Evolutionary conservation across 2,797 vertebrate genomes (phyloP).

Genomic region (Nannoperca australis): DNA sequence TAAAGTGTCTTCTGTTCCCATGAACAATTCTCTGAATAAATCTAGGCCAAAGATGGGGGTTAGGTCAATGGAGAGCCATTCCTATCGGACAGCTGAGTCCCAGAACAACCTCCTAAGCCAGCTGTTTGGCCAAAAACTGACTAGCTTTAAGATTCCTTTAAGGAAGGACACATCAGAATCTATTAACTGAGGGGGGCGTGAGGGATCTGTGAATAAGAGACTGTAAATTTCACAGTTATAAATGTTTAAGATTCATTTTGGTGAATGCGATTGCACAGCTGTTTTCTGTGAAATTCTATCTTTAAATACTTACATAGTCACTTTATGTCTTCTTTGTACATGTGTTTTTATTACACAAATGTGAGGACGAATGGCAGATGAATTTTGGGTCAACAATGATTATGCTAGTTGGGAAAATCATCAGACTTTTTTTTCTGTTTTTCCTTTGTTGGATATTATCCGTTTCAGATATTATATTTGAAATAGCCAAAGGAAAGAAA

Average conservation of each 20-base stretch:
- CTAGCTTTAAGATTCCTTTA: conserved; percentile 99
- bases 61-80: conserved; percentile 84
- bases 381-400: conserved; percentile 88
- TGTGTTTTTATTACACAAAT: conserved; percentile 89
- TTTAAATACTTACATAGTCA: conserved; percentile 86
- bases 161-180: conserved; percentile 95
- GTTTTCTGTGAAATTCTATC: conserved; percentile 89
- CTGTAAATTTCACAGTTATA: conserved; percentile 78
- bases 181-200: conserved; percentile 85
- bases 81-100: conserved; percentile 94
- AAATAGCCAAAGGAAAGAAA: conserved; percentile 82
- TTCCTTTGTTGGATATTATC: conserved; percentile 84
- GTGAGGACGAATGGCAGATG: conserved; percentile 87
- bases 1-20: conserved; percentile 86
- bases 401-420: conserved; percentile 82
- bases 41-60: conserved; percentile 83
- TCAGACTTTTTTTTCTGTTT: conserved; percentile 83
- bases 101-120: conserved; percentile 98
- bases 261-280: conserved; percentile 93
- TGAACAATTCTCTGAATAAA: conserved; percentile 87
- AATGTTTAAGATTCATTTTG: conserved; percentile 88
- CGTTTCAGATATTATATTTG: conserved; percentile 86
- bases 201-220: conserved; percentile 83
- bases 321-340: conserved; percentile 91
- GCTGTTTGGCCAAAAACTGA: conserved; percentile 97